Evolutionary conservation across 2,113 vertebrate species (phyloP), one percentile per base, ranked within the genome.

Genomic region (Silurus glanis): DNA sequence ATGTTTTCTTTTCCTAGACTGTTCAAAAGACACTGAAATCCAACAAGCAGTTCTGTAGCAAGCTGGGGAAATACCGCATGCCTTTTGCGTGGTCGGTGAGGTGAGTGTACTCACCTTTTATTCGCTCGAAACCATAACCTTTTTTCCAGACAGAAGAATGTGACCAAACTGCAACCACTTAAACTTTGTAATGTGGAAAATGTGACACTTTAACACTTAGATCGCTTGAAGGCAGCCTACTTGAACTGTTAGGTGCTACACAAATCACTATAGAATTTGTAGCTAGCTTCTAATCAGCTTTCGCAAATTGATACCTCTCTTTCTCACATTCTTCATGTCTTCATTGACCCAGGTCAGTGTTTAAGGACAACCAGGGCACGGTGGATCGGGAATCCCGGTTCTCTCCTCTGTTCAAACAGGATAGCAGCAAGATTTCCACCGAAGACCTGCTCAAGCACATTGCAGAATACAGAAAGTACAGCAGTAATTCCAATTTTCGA

Each of bases 51-150:
- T 99, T 99, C 90, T 99, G 98, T 87, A 96, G 93, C 94, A 98
- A 97, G 91, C 90, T 99, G 91, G 98, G 97, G 14, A 99, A 97
- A 89, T 99, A 99, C 89, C 96, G 95, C 2, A 99, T 99, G 98
- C 98, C 98, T 0, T 99, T 99, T 86, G 98, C 98, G n/a, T 99
- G 98, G 98, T 96, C 97, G 0, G 93, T 98, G 83, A 97, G 98
- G 98, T 99, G 93, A 83, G 97, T 94, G 2, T 23, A 56, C 55
- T 66, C 75, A 49, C 28, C 72, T 25, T 17, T 47, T n/a, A 56
- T 69, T 28, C 23, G 6, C 9, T 62, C n/a, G 9, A 19, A n/a
- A 10, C 19, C 4, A 13, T 75, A 75, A 23, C 49, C 10, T 12
- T 51, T 49, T 37, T 58, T 58, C 23, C 12, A 25, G 21, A 5